A percentile compares a stretch with the other conserved stretches of the same genome.
Evolutionary conservation across 2,888 invertebrate genomes (phyloP).

Genomic region (Ichneumoninae sp.): DNA sequence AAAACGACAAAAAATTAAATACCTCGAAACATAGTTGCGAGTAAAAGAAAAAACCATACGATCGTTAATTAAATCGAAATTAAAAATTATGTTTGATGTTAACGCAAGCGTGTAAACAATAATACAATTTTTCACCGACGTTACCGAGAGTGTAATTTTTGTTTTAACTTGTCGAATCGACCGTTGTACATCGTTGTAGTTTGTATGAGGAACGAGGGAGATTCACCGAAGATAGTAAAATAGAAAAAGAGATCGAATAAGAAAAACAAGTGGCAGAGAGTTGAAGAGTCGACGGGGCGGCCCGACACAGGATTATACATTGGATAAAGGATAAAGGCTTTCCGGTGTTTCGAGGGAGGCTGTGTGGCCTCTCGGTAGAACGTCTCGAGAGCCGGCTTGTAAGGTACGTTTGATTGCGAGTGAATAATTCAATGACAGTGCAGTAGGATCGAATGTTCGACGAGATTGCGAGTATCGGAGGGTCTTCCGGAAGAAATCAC

Average conservation of each 20-base stretch:
- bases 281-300: neutral
- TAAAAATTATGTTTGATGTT: neutral
- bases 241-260: neutral
- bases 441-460: neutral
- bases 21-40: neutral
- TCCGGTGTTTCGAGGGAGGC: constrained; percentile 38
- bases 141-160: neutral
- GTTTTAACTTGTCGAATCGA: neutral
- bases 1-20: neutral
- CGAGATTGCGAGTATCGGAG: too few species aligned
- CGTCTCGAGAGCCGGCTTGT: constrained; percentile 61
- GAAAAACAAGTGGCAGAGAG: constrained; percentile 34
- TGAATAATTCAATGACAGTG: neutral
- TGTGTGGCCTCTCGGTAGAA: constrained; percentile 46
- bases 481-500: too few species aligned
- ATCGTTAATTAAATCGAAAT: neutral
- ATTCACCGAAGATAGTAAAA: neutral
- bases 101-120: neutral
- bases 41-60: neutral
- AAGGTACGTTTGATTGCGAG: constrained; percentile 53
- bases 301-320: constrained; percentile 50
- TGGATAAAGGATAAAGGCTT: constrained; percentile 58
- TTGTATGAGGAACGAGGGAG: neutral
- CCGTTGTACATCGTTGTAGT: neutral
- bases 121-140: neutral